These are phyloP conservation scores for Malurus splendens DNA, from an alignment of 2,797 vertebrate genomes.

Conservation along the genomic window DNA sequence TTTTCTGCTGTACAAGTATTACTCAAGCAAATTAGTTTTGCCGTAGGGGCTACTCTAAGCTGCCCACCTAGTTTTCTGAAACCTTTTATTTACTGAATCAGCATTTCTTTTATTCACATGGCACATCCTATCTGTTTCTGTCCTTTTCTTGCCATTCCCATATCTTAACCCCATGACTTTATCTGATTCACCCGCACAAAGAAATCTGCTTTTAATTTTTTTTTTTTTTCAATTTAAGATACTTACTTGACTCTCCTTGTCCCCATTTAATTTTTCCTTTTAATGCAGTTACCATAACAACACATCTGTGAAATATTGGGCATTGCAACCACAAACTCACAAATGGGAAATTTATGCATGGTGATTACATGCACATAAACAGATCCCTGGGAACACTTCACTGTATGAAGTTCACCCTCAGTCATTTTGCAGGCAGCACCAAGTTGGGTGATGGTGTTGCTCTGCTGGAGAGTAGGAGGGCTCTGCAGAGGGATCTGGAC, in stretches of 20 bases:
- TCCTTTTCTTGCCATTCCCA: background rate
- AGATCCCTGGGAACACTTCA: background rate
- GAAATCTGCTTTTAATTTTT: background rate
- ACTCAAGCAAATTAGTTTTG: conserved; percentile 51
- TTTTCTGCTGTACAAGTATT: conserved; percentile 52
- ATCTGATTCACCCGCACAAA: background rate
- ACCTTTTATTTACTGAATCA: conserved; percentile 29
- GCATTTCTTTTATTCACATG: conserved; percentile 1
- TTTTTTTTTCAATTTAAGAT: background rate
- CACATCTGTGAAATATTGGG: background rate
- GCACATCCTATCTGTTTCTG: background rate
- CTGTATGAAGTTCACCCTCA: background rate
- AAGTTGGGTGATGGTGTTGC: accelerated
- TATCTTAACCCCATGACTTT: background rate
- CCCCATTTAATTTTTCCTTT: background rate
- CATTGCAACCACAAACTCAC: background rate
- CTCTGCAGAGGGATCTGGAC: background rate
- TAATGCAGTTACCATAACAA: background rate
- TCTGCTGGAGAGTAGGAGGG: background rate
- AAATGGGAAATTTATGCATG: background rate
- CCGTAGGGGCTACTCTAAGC: background rate
- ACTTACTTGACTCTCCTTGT: background rate
- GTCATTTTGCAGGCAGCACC: background rate
- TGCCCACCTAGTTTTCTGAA: conserved; percentile 9
- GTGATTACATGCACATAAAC: background rate